Conservation (phyloP, 2,113 vertebrate species). For the Chaetodon trifascialis region DNA sequence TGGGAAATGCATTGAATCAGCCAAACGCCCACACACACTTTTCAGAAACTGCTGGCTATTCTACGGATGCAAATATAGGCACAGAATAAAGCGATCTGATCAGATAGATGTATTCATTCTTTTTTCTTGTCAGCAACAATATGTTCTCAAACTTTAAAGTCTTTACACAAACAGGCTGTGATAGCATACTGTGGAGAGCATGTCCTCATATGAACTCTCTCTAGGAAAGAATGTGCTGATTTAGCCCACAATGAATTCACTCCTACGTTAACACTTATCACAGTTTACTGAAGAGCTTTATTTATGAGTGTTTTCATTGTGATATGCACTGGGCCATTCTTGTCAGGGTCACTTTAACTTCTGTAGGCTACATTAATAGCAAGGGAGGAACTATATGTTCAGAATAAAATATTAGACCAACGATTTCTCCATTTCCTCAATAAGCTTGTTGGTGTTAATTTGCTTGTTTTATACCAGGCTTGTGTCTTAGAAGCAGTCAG, state of each 20-base stretch:
- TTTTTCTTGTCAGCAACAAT: not conserved
- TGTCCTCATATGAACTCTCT: constrained; percentile 4
- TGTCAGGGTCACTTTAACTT: constrained; percentile 8
- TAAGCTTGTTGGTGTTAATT: not conserved
- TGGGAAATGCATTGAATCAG: constrained; percentile 54
- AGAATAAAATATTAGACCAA: not conserved
- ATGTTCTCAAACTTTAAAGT: not conserved
- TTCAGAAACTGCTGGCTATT: constrained; percentile 47
- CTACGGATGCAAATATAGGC: constrained; percentile 55
- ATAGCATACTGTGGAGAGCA: not conserved
- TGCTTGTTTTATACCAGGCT: not conserved
- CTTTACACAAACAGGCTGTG: constrained; percentile 15
- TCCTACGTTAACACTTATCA: constrained; percentile 34
- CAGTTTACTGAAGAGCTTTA: constrained; percentile 49
- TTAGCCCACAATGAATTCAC: constrained; percentile 1
- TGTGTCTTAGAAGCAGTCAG: too few species aligned
- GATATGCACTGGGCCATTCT: constrained; percentile 29
- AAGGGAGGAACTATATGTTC: not conserved
- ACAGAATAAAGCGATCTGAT: constrained; percentile 33
- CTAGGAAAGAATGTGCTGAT: not conserved
- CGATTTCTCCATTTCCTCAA: not conserved
- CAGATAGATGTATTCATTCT: not conserved
- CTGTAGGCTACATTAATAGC: not conserved
- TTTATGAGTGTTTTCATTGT: constrained; percentile 39
- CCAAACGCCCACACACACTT: constrained; percentile 61